Evolutionary conservation across 2,797 vertebrate genomes (phyloP).

Genomic region (Protosalanx chinensis): DNA sequence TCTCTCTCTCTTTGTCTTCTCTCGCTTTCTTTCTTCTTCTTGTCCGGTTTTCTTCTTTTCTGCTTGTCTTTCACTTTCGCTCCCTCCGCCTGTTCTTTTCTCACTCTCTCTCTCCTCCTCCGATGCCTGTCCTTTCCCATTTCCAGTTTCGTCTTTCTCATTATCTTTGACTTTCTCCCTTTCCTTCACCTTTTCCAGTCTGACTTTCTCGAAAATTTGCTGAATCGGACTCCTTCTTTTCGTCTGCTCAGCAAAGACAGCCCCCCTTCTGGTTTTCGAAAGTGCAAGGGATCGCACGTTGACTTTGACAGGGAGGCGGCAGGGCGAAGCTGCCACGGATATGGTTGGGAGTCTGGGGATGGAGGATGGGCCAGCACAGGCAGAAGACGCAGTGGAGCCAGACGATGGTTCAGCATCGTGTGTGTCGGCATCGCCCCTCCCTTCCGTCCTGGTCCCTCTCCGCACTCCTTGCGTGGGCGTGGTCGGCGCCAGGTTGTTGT

Average conservation of each 20-base stretch:
- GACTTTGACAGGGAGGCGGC: slow-evolving; percentile 1
- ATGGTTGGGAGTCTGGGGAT: slow-evolving; percentile 4
- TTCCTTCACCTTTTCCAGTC: slow-evolving; percentile 1
- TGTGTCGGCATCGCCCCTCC: neutral
- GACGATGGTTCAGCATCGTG: neutral
- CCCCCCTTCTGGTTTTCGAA: neutral
- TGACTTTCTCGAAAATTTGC: slow-evolving; percentile 1
- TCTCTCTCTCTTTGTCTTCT: neutral
- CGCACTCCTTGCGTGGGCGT: neutral
- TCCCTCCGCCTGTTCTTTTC: neutral
- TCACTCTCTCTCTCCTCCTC: neutral
- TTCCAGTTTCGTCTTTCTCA: slow-evolving; percentile 1
- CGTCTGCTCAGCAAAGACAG: neutral
- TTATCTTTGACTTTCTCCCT: slow-evolving; percentile 6
- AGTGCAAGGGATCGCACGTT: neutral
- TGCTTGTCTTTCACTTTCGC: neutral
- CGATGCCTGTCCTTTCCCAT: neutral
- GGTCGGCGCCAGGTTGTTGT: slow-evolving; percentile 14
- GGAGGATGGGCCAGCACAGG: neutral
- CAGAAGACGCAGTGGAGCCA: neutral
- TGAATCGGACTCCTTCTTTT: slow-evolving; percentile 8
- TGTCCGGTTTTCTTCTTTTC: neutral
- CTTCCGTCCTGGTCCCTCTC: neutral
- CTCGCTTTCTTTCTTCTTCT: neutral
- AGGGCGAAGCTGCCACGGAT: slow-evolving; percentile 3